Conservation (phyloP, 2,888 invertebrate species). For the Agriotes lineatus region DNA sequence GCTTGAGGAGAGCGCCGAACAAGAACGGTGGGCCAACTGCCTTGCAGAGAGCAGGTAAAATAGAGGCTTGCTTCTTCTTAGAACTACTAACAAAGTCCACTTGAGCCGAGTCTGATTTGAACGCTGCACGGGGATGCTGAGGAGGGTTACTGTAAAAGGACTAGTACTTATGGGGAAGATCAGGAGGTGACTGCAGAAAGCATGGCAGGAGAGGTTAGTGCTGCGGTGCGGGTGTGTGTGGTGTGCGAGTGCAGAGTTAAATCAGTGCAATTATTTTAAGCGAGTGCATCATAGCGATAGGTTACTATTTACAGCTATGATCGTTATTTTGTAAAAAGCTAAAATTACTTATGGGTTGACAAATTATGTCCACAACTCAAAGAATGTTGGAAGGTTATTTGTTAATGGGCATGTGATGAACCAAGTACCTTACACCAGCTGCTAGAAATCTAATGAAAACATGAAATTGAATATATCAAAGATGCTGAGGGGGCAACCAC, state of each 20-base stretch:
- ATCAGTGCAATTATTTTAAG: conserved; percentile 63
- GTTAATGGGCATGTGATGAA: no score
- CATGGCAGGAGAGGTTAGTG: not conserved
- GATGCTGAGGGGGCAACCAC: no score
- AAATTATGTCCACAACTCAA: not conserved
- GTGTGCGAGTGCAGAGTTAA: not conserved
- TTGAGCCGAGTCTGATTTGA: conserved; percentile 77
- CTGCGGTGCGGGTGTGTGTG: not conserved
- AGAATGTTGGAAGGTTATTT: no score
- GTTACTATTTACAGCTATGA: not conserved
- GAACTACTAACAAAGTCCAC: conserved; percentile 80
- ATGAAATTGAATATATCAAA: no score
- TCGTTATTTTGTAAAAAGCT: not conserved
- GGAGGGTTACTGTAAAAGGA: conserved; percentile 26
- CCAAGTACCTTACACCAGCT: no score
- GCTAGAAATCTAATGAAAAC: no score
- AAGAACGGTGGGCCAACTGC: conserved; percentile 91
- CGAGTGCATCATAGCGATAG: not conserved
- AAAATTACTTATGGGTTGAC: no score
- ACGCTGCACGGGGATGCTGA: conserved; percentile 72
- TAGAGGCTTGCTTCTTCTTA: conserved; percentile 81
- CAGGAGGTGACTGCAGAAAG: not conserved
- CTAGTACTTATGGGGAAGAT: not conserved
- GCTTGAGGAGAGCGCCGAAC: conserved; percentile 86
- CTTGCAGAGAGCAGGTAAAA: conserved; percentile 85